Percentiles rank a stretch among this genome's conserved stretches.
Conservation (phyloP, 2,113 vertebrate genomes). For the Amblyopsis rosae region DNA sequence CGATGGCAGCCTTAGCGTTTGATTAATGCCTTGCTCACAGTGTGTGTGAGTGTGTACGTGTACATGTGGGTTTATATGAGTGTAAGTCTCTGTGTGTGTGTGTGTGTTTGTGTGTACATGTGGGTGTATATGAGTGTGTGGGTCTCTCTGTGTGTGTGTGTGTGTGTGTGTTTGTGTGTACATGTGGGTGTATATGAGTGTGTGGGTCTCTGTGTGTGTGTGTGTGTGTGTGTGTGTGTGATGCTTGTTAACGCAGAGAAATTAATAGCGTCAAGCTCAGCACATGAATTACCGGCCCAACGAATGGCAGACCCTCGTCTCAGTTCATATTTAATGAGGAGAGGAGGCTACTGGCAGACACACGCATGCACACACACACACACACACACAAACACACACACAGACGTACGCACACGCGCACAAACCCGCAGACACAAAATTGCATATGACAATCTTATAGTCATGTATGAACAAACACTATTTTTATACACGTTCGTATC, state of each 20-base stretch:
- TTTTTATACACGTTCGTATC: background rate
- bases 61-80: no score
- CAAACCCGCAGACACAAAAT: background rate
- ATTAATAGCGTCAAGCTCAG: constrained; percentile 61
- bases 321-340: constrained; percentile 64
- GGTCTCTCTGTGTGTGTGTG: constrained; percentile 13
- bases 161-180: no score
- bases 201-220: constrained; percentile 8
- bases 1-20: constrained; percentile 60
- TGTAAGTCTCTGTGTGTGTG: constrained; percentile 17
- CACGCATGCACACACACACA: background rate
- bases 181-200: no score
- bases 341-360: constrained; percentile 37
- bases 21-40: constrained; percentile 62
- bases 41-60: background rate
- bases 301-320: constrained; percentile 41
- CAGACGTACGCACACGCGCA: background rate
- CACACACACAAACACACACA: constrained; percentile 7
- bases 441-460: background rate
- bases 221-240: constrained; percentile 23
- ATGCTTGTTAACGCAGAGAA: constrained; percentile 64
- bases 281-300: constrained; percentile 59
- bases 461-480: no score
- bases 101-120: background rate
- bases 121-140: no score